Evolutionary conservation across 2,888 invertebrate species (phyloP), one percentile per base, ranked within the genome.

Genomic region (Toxonevra muliebris): DNA sequence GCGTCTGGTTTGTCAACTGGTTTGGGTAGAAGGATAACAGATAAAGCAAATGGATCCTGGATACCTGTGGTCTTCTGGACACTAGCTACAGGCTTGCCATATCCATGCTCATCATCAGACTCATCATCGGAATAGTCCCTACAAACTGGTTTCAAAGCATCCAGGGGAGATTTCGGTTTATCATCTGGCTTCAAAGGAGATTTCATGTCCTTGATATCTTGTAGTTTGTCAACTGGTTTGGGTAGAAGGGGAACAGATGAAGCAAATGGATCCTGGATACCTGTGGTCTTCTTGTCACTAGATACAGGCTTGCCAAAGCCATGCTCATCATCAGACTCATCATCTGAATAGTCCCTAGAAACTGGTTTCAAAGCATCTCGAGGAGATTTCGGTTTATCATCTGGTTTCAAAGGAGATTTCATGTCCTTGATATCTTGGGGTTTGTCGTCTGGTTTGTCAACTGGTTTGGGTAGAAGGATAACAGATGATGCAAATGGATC

Each of bases 371-470:
- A 2, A 10, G 30, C 58, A 13, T 54, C 45, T 2, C n/a, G 9
- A 13, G 65, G 54, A 0, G 20, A 53, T 43, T 40, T 42, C n/a
- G 54, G 13, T 55, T 17, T 55, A 10, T 52, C 52, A 20, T 4
- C 48, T n/a, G 40, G 17, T 41, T 45, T 60, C 19, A 43, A 15
- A 41, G 20, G 60, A n/a, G 11, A 41, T 20, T 19, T 15, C 8
- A 43, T 30, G 5, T 48, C 61, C 20, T 65, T n/a, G n/a, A n/a
- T n/a, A n/a, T n/a, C n/a, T n/a, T n/a, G n/a, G n/a, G n/a, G n/a
- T n/a, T n/a, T 59, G 17, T 65, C 65, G 13, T 68, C 62, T 9
- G 43, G 19, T 17, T 70, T 68, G 15, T 57, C 62, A 20, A 59
- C 65, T 11, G 68, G 50, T 15, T 63, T 64, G 4, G 64, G 42